Evolutionary conservation across 2,888 invertebrate species (phyloP), one percentile per base, ranked within the genome.

Genomic region (Acronicta leporina): DNA sequence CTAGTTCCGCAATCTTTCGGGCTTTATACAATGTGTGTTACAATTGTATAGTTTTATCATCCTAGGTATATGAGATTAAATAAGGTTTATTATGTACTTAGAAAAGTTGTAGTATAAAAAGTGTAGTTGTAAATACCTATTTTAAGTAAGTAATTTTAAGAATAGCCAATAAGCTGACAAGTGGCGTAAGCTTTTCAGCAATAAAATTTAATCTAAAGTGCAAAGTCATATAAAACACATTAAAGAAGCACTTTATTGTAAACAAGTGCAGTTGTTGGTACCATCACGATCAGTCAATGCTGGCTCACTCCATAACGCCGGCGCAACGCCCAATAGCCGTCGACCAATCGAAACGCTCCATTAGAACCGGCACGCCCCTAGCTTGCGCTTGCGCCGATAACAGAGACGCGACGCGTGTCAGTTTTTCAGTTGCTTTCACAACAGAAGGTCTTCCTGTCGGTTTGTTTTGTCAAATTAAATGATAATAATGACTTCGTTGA

Each of bases 191-290:
- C 83, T 79, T 69, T 73, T 82, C 77, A 72, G 84, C 85, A 88
- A 91, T 93, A 88, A 92, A 93, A 89, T 88, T 83, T 74, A 87
- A 89, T 88, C 84, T 84, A 84, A 87, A 89, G 89, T 85, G 86
- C 86, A 85, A 87, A 91, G 86, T 86, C 88, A 89, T 93, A 94
- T 92, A 94, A 93, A 92, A 92, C 88, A 88, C 90, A 92, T 92
- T 91, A 92, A 89, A 86, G 84, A 85, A 83, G 79, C 87, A 88
- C 82, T 93, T 91, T 92, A 92, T 90, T 91, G 90, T 93, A 94
- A 93, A 93, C 94, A 94, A 92, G 83, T 90, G 87, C 89, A 89
- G 84, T 88, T 90, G 88, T 86, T 86, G 87, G 84, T 87, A 91
- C 86, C 86, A 87, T 87, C 77, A 74, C 74, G 79, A 81, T 85